Conservation (phyloP, 1,140 invertebrate species). For the Telenomus remus region DNA sequence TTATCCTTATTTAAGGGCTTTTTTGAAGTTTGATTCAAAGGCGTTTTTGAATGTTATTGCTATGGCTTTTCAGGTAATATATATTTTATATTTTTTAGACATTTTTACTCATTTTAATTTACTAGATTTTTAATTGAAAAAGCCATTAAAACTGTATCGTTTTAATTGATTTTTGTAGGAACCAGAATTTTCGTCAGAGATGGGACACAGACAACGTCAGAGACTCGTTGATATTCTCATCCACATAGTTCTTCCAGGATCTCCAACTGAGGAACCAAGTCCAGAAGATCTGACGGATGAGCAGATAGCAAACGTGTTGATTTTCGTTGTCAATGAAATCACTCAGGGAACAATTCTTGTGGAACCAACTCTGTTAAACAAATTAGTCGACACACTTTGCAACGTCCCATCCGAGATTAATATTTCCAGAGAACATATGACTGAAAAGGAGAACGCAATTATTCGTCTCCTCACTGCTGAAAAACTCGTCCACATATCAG, state of each 20-base stretch:
- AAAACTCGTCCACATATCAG: slow-evolving; percentile 79
- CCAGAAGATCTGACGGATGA: slow-evolving; percentile 71
- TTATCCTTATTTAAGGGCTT: slow-evolving; percentile 87
- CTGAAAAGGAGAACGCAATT: slow-evolving; percentile 88
- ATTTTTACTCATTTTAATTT: too few relatives aligned
- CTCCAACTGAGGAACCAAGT: slow-evolving; percentile 63
- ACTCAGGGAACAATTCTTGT: slow-evolving; percentile 66
- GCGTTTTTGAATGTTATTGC: slow-evolving; percentile 94
- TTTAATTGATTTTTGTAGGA: slow-evolving; percentile 73
- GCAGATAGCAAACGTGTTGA: slow-evolving; percentile 79
- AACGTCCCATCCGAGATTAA: slow-evolving; percentile 71
- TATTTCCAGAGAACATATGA: slow-evolving; percentile 77
- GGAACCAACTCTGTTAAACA: slow-evolving; percentile 64
- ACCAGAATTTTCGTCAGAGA: slow-evolving; percentile 84
- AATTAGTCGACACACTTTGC: slow-evolving; percentile 77
- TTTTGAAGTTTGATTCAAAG: slow-evolving; percentile 90
- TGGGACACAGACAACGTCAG: slow-evolving; percentile 85
- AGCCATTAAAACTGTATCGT: too few relatives aligned
- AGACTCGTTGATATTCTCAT: slow-evolving; percentile 88
- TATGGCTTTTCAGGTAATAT: slow-evolving; percentile 84
- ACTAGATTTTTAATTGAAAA: too few relatives aligned
- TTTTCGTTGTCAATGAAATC: slow-evolving; percentile 69
- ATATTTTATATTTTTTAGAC: slow-evolving; percentile 2
- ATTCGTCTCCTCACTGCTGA: slow-evolving; percentile 84
- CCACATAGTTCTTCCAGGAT: slow-evolving; percentile 82